A percentile compares a stretch with the other conserved stretches of the same genome.
Evolutionary conservation across 1,140 invertebrate genomes (phyloP).

Genomic region (Ceratina japonica): DNA sequence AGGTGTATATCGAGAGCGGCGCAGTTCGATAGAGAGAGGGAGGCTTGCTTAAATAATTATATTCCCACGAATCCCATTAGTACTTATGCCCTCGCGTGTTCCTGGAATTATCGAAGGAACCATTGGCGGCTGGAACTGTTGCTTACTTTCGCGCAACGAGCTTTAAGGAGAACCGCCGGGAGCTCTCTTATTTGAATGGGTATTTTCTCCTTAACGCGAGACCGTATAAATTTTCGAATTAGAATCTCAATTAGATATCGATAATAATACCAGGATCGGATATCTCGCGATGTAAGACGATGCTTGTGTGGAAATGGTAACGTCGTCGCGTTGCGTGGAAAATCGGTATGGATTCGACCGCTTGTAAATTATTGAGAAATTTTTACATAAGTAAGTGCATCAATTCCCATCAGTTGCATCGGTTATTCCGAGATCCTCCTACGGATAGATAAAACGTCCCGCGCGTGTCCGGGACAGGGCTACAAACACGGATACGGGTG

Average conservation of each 20-base stretch:
- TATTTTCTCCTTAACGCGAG: too few relatives aligned
- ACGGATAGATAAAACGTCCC: constrained; percentile 17
- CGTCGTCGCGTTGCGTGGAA: background rate
- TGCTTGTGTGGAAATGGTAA: background rate
- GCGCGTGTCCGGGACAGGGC: constrained; percentile 14
- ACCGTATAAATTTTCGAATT: too few relatives aligned
- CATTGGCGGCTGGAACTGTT: background rate
- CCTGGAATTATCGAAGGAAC: background rate
- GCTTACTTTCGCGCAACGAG: constrained; percentile 8
- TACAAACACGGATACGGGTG: constrained; percentile 48
- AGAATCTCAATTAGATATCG: too few relatives aligned
- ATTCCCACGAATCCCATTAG: constrained; percentile 28
- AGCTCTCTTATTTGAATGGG: too few relatives aligned
- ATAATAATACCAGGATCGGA: background rate
- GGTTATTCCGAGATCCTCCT: background rate
- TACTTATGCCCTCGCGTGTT: background rate
- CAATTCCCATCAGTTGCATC: constrained; percentile 6
- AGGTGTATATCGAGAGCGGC: background rate
- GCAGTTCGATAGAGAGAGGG: background rate
- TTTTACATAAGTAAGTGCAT: constrained; percentile 13
- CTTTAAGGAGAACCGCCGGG: background rate
- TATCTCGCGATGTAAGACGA: too few relatives aligned
- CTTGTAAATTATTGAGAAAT: constrained; percentile 4
- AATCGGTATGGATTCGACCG: background rate
- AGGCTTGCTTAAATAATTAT: constrained; percentile 26